Base-by-base conservation (phyloP, 2,113 vertebrate genomes). In the Carettochelys insculpta region DNA sequence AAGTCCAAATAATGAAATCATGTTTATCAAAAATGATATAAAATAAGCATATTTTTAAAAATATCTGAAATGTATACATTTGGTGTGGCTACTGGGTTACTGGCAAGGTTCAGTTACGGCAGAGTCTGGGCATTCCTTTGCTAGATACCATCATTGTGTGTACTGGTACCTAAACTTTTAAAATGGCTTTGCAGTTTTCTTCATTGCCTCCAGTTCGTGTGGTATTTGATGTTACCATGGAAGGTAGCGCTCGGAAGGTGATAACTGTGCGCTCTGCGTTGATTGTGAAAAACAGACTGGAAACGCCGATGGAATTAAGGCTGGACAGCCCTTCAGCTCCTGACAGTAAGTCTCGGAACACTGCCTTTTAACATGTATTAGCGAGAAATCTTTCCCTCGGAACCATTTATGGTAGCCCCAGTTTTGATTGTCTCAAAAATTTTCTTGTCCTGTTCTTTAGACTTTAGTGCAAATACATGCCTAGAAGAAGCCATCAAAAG, bases 321-420 rank as follows among this genome's bases (percentile, higher is more conserved):
- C 97, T 99, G 16, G 99, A 99, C 86, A 99, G 99, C 86, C 99
- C 99, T 1, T 99, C 99, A 0, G 99, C 99, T 24, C 99, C 99
- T 11, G 99, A 99, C 97, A 99, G 99, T 99, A 89, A 96, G 99
- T 97, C n/a, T 29, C 53, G 10, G 29, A 43, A 75, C 13, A 65
- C 5, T 61, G 5, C 20, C 38, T 19, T 24, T 25, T 17, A 19
- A 20, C 12, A 17, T 19, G 13, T 47, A 8, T 9, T 34, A 27
- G 48, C 6, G 3, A 31, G 38, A 83, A 68, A 13, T 19, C 22
- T 34, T 34, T 24, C 71, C 65, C 25, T 65, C 29, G 24, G 27
- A 52, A 17, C 22, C 31, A 22, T 31, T 48, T 34, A 34, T n/a
- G 29, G 51, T 52, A 13, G 20, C 27, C 17, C 77, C 17, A 34